phyloP scores from a whole-genome alignment of 2,888 invertebrate genomes.

The Cabera pusaria region DNA sequence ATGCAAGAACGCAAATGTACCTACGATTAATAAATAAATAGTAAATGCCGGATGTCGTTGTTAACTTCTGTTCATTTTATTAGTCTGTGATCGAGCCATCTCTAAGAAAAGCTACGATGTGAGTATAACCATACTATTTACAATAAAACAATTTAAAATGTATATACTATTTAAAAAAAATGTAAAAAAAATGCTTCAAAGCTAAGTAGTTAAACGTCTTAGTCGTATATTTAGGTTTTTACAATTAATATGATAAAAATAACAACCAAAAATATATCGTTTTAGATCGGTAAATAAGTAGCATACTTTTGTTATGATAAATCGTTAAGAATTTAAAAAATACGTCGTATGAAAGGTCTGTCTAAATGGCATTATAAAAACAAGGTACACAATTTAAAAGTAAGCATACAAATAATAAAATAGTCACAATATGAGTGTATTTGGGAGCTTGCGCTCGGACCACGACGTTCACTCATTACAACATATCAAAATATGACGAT shows the following conservation, averaged over 20 bases:
- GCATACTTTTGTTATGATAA: too few species aligned
- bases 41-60: constrained; percentile 26
- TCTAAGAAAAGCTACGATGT: constrained; percentile 25
- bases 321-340: constrained; percentile 1
- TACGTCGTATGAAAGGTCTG: constrained; percentile 13
- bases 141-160: constrained; percentile 11
- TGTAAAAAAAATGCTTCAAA: constrained; percentile 29
- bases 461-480: too few species aligned
- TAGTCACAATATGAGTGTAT: constrained; percentile 27
- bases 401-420: too few species aligned
- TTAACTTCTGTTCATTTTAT: constrained; percentile 2
- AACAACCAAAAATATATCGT: constrained; percentile 13
- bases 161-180: constrained; percentile 18
- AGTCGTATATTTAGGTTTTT: constrained; percentile 13
- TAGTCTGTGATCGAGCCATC: constrained; percentile 6
- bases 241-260: constrained; percentile 14
- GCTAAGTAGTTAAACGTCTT: constrained; percentile 24
- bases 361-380: constrained; percentile 16
- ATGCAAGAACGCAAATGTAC: constrained; percentile 34
- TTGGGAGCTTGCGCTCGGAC: too few species aligned
- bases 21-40: constrained; percentile 33
- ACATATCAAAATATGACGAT: too few species aligned
- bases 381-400: constrained; percentile 18
- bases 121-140: constrained; percentile 8
- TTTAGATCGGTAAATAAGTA: constrained; percentile 5